Percentiles rank a stretch among this genome's conserved stretches.
Conservation (phyloP, 2,888 invertebrate species). For the Portevinia maculata region DNA sequence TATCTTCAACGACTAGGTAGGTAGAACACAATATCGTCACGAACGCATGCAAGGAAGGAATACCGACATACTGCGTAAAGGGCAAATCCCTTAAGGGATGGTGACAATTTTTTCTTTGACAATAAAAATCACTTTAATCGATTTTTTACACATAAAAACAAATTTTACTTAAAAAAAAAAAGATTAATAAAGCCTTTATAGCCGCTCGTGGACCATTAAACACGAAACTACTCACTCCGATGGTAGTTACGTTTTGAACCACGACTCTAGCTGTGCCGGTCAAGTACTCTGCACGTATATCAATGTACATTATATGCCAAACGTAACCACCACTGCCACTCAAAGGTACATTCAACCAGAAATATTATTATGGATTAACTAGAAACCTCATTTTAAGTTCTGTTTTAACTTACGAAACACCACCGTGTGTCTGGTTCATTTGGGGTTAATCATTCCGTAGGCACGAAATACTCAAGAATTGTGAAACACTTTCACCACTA, state of each 20-base stretch:
- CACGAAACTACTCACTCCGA: neutral
- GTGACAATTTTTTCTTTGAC: constrained; percentile 9
- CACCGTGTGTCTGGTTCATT: constrained; percentile 4
- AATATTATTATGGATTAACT: constrained; percentile 15
- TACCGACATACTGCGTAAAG: constrained; percentile 20
- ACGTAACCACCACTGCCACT: constrained; percentile 28
- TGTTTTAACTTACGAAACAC: constrained; percentile 27
- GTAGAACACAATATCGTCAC: constrained; percentile 24
- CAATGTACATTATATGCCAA: neutral
- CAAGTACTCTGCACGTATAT: constrained; percentile 9
- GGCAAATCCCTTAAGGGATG: constrained; percentile 39
- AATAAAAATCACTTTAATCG: constrained; percentile 50
- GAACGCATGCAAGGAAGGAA: constrained; percentile 51
- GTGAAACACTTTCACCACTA: neutral
- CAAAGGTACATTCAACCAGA: constrained; percentile 48
- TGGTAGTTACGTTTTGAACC: constrained; percentile 19
- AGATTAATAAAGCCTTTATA: constrained; percentile 6
- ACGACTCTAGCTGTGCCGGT: constrained; percentile 33
- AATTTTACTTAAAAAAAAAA: too few species aligned
- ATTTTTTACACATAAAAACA: too few species aligned
- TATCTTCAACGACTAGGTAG: constrained; percentile 40
- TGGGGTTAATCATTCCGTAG: constrained; percentile 22
- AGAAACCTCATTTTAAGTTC: constrained; percentile 12
- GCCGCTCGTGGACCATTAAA: neutral
- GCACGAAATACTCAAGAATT: constrained; percentile 19